Evolutionary conservation across 2,113 vertebrate genomes (phyloP).

Genomic region (Vombatus ursinus): DNA sequence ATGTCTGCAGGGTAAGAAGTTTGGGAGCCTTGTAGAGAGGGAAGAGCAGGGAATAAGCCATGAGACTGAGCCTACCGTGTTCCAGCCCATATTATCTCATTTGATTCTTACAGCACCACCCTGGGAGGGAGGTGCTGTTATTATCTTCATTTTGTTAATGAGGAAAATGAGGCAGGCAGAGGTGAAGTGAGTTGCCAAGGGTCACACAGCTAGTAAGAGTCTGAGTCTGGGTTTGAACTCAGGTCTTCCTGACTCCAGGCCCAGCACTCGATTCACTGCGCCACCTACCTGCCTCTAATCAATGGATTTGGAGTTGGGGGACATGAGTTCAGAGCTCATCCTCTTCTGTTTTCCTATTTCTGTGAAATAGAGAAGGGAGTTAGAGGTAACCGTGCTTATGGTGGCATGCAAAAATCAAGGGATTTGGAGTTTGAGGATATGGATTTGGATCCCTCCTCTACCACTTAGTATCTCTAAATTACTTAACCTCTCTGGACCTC

Average conservation of each 20-base stretch:
- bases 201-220: not conserved
- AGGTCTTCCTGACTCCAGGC: not conserved
- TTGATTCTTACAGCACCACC: not conserved
- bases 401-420: not conserved
- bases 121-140: not conserved
- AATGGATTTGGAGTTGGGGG: not conserved
- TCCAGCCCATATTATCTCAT: not conserved
- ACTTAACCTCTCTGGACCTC: not conserved
- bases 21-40: not conserved
- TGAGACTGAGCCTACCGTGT: accelerated
- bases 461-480: not conserved
- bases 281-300: not conserved
- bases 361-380: not conserved
- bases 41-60: not conserved
- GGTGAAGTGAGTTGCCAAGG: not conserved
- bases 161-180: not conserved
- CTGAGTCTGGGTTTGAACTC: not conserved
- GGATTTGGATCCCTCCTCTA: not conserved
- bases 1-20: too few species aligned
- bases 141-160: not conserved
- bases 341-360: not conserved
- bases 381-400: not conserved
- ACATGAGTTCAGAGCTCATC: not conserved
- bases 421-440: not conserved
- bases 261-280: not conserved